Percentiles rank a stretch among this genome's conserved stretches.
phyloP scores from a whole-genome alignment of 1,140 invertebrate genomes.

The Diorhabda elongata region DNA sequence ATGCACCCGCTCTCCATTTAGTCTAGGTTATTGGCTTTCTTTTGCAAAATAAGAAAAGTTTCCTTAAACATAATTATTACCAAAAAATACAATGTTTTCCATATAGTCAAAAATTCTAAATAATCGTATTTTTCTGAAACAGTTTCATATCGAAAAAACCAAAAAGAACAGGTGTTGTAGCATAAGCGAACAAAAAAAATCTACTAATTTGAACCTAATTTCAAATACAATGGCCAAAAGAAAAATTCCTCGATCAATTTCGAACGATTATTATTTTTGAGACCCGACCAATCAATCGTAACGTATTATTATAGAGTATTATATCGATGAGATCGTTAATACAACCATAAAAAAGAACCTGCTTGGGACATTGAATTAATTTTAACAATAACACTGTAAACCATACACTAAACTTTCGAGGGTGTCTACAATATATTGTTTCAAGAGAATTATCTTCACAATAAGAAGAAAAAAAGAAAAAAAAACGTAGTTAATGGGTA shows the following conservation, averaged over 20 bases:
- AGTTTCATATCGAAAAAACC: conserved; percentile 8
- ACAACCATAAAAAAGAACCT: conserved; percentile 33
- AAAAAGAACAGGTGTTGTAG: conserved; percentile 31
- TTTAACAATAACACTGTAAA: conserved; percentile 33
- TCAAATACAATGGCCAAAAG: conserved; percentile 34
- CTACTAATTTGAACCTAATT: conserved; percentile 35
- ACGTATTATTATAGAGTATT: conserved; percentile 39
- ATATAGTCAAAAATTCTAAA: no score
- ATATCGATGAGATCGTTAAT: conserved; percentile 34
- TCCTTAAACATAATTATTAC: no score
- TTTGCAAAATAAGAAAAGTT: no score
- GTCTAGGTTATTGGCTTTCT: no score
- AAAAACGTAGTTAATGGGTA: no score
- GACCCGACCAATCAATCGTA: conserved; percentile 38
- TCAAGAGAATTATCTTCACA: not conserved
- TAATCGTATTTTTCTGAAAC: no score
- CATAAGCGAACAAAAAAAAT: conserved; percentile 28
- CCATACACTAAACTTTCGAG: conserved; percentile 12
- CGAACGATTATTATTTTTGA: conserved; percentile 39
- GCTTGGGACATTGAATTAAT: conserved; percentile 36
- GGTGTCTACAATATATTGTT: conserved; percentile 15
- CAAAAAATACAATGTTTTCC: no score
- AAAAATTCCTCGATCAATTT: conserved; percentile 34
- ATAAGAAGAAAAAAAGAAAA: not conserved
- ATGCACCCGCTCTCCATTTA: no score